phyloP scores from a whole-genome alignment of 2,888 invertebrate genomes.

The Nemurella pictetii region DNA sequence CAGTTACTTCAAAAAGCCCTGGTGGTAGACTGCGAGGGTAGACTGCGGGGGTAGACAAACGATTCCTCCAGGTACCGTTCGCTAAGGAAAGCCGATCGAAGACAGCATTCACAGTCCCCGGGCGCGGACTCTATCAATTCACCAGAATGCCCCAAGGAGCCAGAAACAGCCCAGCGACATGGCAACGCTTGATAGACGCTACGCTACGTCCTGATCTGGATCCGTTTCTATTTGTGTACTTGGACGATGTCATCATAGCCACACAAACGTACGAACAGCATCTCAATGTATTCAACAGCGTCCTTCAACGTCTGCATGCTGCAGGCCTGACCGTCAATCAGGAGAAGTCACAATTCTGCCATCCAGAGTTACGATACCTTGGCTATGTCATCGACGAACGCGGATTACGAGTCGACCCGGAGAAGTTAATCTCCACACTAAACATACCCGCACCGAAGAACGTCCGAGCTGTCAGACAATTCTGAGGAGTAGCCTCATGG shows the following conservation, averaged over 20 bases:
- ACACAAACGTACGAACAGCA: constrained; percentile 47
- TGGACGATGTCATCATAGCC: constrained; percentile 45
- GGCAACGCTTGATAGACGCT: neutral
- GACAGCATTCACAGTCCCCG: constrained; percentile 16
- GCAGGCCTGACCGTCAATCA: neutral
- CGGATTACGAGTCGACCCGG: constrained; percentile 44
- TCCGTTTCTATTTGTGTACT: constrained; percentile 36
- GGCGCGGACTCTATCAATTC: neutral
- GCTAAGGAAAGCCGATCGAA: neutral
- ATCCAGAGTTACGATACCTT: constrained; percentile 45
- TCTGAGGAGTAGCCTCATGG: constrained; percentile 47
- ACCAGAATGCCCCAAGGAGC: neutral
- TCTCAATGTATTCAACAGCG: constrained; percentile 38
- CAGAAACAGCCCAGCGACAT: neutral
- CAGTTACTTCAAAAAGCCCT: too few species aligned
- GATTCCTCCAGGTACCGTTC: neutral
- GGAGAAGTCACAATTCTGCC: neutral
- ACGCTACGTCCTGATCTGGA: neutral
- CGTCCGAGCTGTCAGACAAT: constrained; percentile 43
- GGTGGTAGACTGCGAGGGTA: too few species aligned
- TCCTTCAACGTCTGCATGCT: neutral
- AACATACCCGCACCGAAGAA: constrained; percentile 44
- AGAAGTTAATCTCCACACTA: constrained; percentile 40
- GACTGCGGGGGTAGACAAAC: too few species aligned
- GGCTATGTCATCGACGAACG: constrained; percentile 47